Percentiles rank a stretch among this genome's conserved stretches.
Conservation (phyloP, 2,113 vertebrate species). For the Leptobrachium ailaonicum region DNA sequence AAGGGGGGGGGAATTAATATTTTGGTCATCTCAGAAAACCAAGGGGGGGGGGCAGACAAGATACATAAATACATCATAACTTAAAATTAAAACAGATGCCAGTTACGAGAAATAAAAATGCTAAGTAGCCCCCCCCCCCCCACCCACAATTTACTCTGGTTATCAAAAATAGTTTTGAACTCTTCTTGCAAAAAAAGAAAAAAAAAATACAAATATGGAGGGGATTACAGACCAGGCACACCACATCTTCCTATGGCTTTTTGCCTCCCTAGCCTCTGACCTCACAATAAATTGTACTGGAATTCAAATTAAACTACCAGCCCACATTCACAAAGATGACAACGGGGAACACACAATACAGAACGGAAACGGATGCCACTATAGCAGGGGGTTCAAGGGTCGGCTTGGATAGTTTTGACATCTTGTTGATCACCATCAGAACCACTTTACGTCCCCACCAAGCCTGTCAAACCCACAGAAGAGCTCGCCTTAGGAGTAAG, state of each 20-base stretch:
- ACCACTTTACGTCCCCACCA: too few species aligned
- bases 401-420: neutral
- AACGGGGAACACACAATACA: slow-evolving; percentile 76
- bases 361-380: slow-evolving; percentile 76
- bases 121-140: slow-evolving; percentile 83
- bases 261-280: slow-evolving; percentile 68
- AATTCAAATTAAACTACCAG: slow-evolving; percentile 63
- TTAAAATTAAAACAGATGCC: slow-evolving; percentile 69
- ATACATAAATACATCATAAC: slow-evolving; percentile 67
- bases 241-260: slow-evolving; percentile 90
- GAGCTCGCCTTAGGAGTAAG: too few species aligned
- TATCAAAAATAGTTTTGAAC: slow-evolving; percentile 95
- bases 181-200: slow-evolving; percentile 85
- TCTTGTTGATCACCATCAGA: neutral
- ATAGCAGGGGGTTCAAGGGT: slow-evolving; percentile 68
- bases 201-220: slow-evolving; percentile 18
- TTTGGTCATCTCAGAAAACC: slow-evolving; percentile 76
- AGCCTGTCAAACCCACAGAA: too few species aligned
- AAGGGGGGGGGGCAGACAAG: slow-evolving; percentile 61
- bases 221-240: slow-evolving; percentile 79
- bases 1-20: slow-evolving; percentile 6
- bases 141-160: slow-evolving; percentile 83
- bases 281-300: slow-evolving; percentile 67
- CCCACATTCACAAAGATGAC: slow-evolving; percentile 83
- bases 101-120: slow-evolving; percentile 78